Base-by-base conservation (phyloP, 2,888 invertebrate species). In the Tridacna crocea region DNA sequence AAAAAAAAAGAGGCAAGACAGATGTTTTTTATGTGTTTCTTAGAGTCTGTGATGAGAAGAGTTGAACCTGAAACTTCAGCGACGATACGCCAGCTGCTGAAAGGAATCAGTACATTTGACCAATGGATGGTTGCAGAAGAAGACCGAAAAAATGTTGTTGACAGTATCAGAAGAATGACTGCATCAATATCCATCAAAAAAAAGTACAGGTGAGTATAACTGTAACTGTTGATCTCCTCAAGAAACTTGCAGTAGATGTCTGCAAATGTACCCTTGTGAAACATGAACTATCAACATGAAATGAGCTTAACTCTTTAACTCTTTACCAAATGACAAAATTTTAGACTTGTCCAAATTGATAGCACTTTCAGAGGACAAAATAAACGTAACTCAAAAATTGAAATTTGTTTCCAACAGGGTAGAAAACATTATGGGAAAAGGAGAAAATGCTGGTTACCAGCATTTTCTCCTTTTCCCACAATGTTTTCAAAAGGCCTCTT, bases 161-260 rank as follows among this genome's bases (percentile, higher is more conserved):
- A 89, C 27, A 83, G 84, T 60, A 84, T 91, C 11, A 83, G 80
- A 51, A 78, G 81, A n/a, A 90, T 91, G 88, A 78, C 89, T 19
- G 88, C 89, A 11, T 84, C 79, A 26, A 72, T 91, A 15, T 72
- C 82, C 17, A 88, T 88, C 12, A 91, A 90, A 79, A 85, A 87
- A 24, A 70, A 70, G 51, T 70, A 70, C 70, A 70, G 70, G 70
- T 70, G 51, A 2, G 2, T 36, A 66, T 36, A 15, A 6, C 3
- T 55, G 10, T 55, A 2, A 55, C 1, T n/a, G n/a, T n/a, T 19
- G 17, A 55, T 3, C 17, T 19, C 55, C 19, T 55, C 12, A 51
- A 15, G 11, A 61, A 15, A 61, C 61, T n/a, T 61, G 22, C 17
- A 61, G 61, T n/a, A 61, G 61, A 61, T n/a, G 26, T 8, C 22